A percentile compares a stretch with the other conserved stretches of the same genome.
phyloP scores from a whole-genome alignment of 2,888 invertebrate species.

The Blastobasis adustella region DNA sequence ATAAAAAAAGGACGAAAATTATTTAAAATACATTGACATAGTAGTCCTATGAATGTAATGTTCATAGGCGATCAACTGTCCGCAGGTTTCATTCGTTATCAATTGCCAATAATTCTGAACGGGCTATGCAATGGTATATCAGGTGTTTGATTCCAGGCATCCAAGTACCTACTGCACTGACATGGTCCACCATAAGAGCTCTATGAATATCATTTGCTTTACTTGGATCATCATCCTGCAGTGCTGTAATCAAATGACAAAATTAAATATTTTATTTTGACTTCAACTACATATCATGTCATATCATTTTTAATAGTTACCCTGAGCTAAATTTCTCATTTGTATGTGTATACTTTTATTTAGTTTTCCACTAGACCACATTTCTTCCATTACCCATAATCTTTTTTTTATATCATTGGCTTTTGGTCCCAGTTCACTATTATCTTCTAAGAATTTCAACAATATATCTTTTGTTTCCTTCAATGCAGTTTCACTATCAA shows the following conservation, averaged over 20 bases:
- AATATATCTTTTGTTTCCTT: constrained; percentile 49
- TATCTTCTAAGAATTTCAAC: constrained; percentile 40
- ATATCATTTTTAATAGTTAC: constrained; percentile 34
- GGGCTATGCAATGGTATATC: constrained; percentile 64
- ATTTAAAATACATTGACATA: too few relatives aligned
- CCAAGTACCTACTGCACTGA: constrained; percentile 73
- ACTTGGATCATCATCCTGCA: constrained; percentile 56
- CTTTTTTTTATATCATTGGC: constrained; percentile 70
- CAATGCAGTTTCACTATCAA: constrained; percentile 43
- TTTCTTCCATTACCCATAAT: constrained; percentile 68
- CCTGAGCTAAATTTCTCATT: constrained; percentile 70
- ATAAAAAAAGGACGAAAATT: too few relatives aligned
- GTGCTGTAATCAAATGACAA: constrained; percentile 49
- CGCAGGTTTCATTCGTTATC: constrained; percentile 34
- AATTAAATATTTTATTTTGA: too few relatives aligned
- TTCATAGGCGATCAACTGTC: neutral
- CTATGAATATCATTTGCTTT: constrained; percentile 75
- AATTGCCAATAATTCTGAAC: constrained; percentile 54
- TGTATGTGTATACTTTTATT: constrained; percentile 57
- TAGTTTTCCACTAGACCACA: constrained; percentile 75
- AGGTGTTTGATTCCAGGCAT: constrained; percentile 78
- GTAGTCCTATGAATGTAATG: too few relatives aligned
- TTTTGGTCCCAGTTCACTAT: constrained; percentile 55
- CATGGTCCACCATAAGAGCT: constrained; percentile 75
- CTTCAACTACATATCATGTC: too few relatives aligned